These are phyloP conservation scores for Apamea epomidion DNA, from an alignment of 2,888 invertebrate species.

Conservation along the genomic window DNA sequence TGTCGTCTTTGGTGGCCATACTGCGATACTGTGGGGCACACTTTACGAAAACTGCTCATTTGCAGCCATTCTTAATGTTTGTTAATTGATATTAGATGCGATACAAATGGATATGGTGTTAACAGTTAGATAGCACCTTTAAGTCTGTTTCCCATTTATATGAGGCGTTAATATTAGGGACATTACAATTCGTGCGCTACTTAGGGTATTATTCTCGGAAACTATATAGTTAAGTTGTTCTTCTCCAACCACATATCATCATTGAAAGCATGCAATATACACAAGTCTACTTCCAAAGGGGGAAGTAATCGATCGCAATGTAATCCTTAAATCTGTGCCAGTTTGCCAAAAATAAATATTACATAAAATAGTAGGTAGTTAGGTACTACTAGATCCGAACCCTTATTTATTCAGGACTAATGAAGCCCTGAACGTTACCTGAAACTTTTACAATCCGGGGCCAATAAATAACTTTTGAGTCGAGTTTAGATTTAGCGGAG, in stretches of 20 bases:
- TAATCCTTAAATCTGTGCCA: slow-evolving; percentile 13
- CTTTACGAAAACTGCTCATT: slow-evolving; percentile 45
- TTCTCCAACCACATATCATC: not conserved
- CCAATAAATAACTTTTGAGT: slow-evolving; percentile 76
- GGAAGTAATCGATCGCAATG: slow-evolving; percentile 9
- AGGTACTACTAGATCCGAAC: slow-evolving; percentile 20
- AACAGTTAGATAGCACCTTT: slow-evolving; percentile 2
- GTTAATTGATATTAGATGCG: slow-evolving; percentile 37
- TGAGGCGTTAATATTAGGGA: not conserved
- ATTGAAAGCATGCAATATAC: not conserved
- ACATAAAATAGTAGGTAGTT: slow-evolving; percentile 28
- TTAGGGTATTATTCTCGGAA: not conserved
- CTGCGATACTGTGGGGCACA: slow-evolving; percentile 16
- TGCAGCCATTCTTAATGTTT: slow-evolving; percentile 32
- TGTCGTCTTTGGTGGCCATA: slow-evolving; percentile 36
- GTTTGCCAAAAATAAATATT: slow-evolving; percentile 40
- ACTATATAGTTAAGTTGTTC: not conserved
- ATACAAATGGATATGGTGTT: slow-evolving; percentile 5
- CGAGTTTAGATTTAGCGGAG: slow-evolving; percentile 53
- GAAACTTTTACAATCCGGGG: slow-evolving; percentile 72
- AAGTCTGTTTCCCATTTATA: not conserved
- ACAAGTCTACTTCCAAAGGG: not conserved
- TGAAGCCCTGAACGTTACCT: slow-evolving; percentile 71
- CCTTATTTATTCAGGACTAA: slow-evolving; percentile 72
- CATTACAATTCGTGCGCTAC: not conserved